These are phyloP conservation scores for Otolemur crassicaudatus DNA, from an alignment of 2,797 vertebrate genomes.

Conservation along the genomic window DNA sequence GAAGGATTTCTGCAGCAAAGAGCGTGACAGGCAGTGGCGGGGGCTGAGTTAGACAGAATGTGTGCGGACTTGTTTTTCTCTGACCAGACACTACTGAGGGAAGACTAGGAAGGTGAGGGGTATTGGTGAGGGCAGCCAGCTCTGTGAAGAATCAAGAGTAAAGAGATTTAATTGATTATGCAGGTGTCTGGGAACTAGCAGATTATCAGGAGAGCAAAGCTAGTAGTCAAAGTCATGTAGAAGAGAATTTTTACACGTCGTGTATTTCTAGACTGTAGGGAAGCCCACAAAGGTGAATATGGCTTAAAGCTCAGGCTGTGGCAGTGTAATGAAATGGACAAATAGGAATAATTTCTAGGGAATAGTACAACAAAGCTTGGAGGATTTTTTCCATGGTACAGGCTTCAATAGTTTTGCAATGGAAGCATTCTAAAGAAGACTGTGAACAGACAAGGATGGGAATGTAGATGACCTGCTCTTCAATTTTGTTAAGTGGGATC, in stretches of 20 bases:
- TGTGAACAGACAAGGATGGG: no score
- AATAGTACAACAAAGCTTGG: not conserved
- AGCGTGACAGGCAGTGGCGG: not conserved
- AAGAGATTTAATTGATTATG: not conserved
- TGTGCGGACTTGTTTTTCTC: not conserved
- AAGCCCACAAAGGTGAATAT: not conserved
- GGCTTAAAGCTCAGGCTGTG: not conserved
- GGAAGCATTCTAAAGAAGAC: not conserved
- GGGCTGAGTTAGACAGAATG: not conserved
- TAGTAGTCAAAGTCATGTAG: not conserved
- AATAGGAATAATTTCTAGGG: not conserved
- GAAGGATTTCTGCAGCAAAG: not conserved
- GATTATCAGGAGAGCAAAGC: not conserved
- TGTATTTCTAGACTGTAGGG: not conserved
- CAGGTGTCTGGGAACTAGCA: not conserved
- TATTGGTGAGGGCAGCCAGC: not conserved
- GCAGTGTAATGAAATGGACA: not conserved
- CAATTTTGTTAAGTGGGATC: not conserved
- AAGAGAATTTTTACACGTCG: not conserved
- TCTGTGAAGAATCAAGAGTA: not conserved
- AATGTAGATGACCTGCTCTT: not conserved
- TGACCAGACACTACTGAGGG: not conserved
- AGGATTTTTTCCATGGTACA: not conserved
- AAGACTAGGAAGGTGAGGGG: not conserved
- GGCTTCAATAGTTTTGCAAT: not conserved